Evolutionary conservation across 2,797 vertebrate genomes (phyloP).

Genomic region (Spinibarbus caldwelli): DNA sequence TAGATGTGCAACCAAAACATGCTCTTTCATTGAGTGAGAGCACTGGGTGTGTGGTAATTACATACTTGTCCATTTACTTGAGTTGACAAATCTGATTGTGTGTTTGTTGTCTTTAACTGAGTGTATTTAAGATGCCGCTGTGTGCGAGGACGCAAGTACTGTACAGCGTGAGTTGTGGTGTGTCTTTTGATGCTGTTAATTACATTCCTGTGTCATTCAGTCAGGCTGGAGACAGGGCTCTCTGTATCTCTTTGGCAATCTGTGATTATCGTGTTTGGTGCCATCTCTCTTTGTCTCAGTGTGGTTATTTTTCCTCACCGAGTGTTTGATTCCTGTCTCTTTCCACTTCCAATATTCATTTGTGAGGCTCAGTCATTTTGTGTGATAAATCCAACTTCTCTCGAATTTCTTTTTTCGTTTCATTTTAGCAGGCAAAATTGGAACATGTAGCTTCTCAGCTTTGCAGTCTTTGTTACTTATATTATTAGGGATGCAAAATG

Average conservation of each 20-base stretch:
- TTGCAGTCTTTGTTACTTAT: not conserved
- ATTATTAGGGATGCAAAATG: not conserved
- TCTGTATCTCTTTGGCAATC: conserved; percentile 32
- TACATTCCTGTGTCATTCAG: conserved; percentile 42
- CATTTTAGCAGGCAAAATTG: not conserved
- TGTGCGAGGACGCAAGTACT: not conserved
- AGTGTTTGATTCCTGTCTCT: conserved; percentile 17
- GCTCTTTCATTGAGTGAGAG: conserved; percentile 30
- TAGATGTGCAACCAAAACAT: conserved; percentile 44
- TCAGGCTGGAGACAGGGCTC: conserved; percentile 21
- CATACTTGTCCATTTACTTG: conserved; percentile 46
- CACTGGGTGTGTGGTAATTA: conserved; percentile 36
- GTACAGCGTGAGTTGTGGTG: conserved; percentile 13
- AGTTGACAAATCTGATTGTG: conserved; percentile 23
- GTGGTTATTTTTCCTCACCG: conserved; percentile 10
- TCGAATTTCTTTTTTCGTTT: not conserved
- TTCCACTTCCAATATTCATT: conserved; percentile 8
- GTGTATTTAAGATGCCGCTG: conserved; percentile 13
- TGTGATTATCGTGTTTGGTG: conserved; percentile 35
- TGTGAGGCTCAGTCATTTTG: conserved; percentile 8
- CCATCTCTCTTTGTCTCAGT: conserved; percentile 22
- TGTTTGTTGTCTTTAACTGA: conserved; percentile 38
- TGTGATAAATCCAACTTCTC: not conserved
- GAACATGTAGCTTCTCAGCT: not conserved
- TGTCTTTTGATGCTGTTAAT: conserved; percentile 46